Conservation (phyloP, 2,888 invertebrate genomes). For the Tromatobia lineatoria region DNA sequence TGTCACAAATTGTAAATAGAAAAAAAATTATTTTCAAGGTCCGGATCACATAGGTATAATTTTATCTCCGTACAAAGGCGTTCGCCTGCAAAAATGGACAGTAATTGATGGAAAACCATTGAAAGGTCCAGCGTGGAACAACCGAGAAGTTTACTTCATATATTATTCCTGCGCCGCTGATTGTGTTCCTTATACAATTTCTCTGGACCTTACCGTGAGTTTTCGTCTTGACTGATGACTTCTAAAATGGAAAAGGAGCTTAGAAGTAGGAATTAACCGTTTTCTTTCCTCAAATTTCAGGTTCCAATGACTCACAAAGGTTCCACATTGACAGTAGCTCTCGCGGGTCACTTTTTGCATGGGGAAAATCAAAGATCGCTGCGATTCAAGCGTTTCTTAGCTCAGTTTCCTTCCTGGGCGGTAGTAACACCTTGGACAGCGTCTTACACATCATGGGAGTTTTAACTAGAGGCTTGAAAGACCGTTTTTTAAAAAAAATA, state of each 20-base stretch:
- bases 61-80: slow-evolving; percentile 88
- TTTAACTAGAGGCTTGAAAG: slow-evolving; percentile 78
- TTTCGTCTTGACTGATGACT: slow-evolving; percentile 30
- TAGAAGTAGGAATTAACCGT: slow-evolving; percentile 9
- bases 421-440: slow-evolving; percentile 91
- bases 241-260: neutral
- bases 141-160: slow-evolving; percentile 89
- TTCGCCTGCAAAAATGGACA: slow-evolving; percentile 87
- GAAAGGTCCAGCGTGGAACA: slow-evolving; percentile 87
- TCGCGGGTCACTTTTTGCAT: slow-evolving; percentile 88
- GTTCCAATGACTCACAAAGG: slow-evolving; percentile 82
- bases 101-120: slow-evolving; percentile 87
- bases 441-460: slow-evolving; percentile 89
- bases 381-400: slow-evolving; percentile 87
- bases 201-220: slow-evolving; percentile 88
- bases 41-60: slow-evolving; percentile 90
- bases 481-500: neutral
- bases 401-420: slow-evolving; percentile 89
- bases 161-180: slow-evolving; percentile 89
- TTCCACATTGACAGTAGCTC: slow-evolving; percentile 87
- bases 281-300: slow-evolving; percentile 76
- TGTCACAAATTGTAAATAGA: slow-evolving; percentile 13
- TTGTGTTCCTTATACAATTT: slow-evolving; percentile 87
- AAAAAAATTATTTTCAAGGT: slow-evolving; percentile 84
- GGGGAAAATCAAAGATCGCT: slow-evolving; percentile 86